Evolutionary conservation across 2,797 vertebrate genomes (phyloP), one percentile per base, ranked within the genome.

Genomic region (Sebastes baramenuke): DNA sequence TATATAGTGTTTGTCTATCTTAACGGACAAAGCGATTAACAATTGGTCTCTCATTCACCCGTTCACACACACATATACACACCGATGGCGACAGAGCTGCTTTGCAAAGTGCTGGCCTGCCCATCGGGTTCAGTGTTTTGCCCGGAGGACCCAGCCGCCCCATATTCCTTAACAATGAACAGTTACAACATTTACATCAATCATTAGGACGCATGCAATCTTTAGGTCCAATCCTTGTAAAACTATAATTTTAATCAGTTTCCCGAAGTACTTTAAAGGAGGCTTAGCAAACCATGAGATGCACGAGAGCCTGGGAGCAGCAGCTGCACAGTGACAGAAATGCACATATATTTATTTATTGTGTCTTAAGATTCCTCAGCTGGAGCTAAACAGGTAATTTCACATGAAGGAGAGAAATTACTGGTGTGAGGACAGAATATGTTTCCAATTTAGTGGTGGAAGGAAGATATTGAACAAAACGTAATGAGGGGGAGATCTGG

Each of bases 351-450:
- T 82, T 83, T 79, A 77, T 77, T 84, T 76, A 68, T 75, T 38
- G 24, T 38, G 64, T 82, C 32, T 77, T 74, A 36, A 59, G 42
- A 88, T 77, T 67, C 56, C 34, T 72, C 49, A 60, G 73, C 69
- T 82, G 52, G 52, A 75, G 77, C 75, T 71, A 30, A 89, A 87
- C 70, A 75, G 46, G 60, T 74, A 54, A 36, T 83, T 80, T 84
- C n/a, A 79, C 38, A 69, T 46, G 46, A 75, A 34, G 38, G 30
- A 55, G 54, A 76, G 46, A 76, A 87, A 82, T 65, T 22, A 72
- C 78, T 82, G 70, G n/a, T 42, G 74, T 82, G 73, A 72, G 55
- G 49, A 85, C 18, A 46, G 75, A 81, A 62, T 34, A 18, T 46
- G 46, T 68, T 80, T 66, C 65, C 67, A 86, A 70, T 88, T 84